Percentiles rank a stretch among this genome's conserved stretches.
These are phyloP conservation scores for Neodon shergylaensis DNA, from an alignment of 2,113 vertebrate genomes.

Conservation along the genomic window DNA sequence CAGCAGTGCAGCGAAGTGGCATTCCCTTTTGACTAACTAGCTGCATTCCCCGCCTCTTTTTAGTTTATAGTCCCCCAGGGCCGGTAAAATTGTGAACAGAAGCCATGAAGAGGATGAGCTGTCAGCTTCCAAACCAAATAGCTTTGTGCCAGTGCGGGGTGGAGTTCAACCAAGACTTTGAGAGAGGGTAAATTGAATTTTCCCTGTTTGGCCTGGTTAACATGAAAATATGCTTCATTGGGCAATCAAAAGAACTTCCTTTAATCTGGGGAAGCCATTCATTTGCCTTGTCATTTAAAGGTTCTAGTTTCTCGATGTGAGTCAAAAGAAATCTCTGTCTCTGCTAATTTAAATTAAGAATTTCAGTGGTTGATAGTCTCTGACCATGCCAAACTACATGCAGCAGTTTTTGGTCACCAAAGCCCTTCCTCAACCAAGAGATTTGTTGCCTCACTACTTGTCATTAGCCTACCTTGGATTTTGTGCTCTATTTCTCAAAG, in stretches of 20 bases:
- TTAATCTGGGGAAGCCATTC: conserved; percentile 61
- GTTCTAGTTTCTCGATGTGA: conserved; percentile 48
- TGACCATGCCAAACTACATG: conserved; percentile 30
- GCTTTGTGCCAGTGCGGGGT: conserved; percentile 43
- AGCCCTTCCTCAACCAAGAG: not conserved
- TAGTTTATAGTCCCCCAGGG: conserved; percentile 56
- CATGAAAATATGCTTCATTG: conserved; percentile 58
- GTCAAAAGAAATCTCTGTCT: conserved; percentile 36
- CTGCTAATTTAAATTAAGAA: conserved; percentile 44
- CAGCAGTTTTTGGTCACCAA: not conserved
- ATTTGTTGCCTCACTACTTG: conserved; percentile 27
- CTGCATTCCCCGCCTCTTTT: conserved; percentile 31
- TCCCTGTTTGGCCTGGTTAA: conserved; percentile 60
- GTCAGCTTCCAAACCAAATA: conserved; percentile 69
- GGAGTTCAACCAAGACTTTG: conserved; percentile 57
- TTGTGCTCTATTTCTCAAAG: conserved; percentile 1
- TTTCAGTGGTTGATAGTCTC: conserved; percentile 3
- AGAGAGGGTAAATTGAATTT: conserved; percentile 50
- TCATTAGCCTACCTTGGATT: not conserved
- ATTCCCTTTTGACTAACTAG: conserved; percentile 48
- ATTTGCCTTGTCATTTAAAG: conserved; percentile 61
- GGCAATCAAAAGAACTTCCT: conserved; percentile 16
- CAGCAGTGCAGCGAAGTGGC: not conserved
- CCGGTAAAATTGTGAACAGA: conserved; percentile 65
- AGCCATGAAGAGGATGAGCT: conserved; percentile 45